Evolutionary conservation across 2,888 invertebrate species (phyloP).

Genomic region (Nycteola revayana): DNA sequence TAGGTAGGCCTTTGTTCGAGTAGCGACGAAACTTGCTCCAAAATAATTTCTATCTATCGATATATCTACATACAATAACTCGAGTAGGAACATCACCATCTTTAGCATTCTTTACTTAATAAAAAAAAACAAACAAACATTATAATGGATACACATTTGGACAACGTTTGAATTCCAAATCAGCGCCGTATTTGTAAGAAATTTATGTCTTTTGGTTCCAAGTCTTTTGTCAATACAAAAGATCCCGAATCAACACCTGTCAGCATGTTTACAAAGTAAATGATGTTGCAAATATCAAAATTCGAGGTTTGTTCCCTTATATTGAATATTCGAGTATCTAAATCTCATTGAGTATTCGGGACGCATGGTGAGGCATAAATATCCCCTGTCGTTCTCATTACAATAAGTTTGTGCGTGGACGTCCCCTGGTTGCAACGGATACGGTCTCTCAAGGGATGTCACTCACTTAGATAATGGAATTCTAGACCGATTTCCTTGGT

Average conservation of each 20-base stretch:
- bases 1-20: too few species aligned
- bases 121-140: slow-evolving; percentile 1
- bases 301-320: slow-evolving; percentile 28
- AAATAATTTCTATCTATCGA: too few species aligned
- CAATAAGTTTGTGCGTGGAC: slow-evolving; percentile 69
- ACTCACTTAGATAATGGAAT: slow-evolving; percentile 72
- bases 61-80: too few species aligned
- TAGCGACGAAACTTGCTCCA: too few species aligned
- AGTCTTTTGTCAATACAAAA: slow-evolving; percentile 52
- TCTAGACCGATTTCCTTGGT: slow-evolving; percentile 52
- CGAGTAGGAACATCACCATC: too few species aligned
- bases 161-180: slow-evolving; percentile 15
- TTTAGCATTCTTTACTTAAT: background rate
- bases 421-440: slow-evolving; percentile 64
- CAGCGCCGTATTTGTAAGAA: slow-evolving; percentile 38
- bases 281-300: slow-evolving; percentile 48
- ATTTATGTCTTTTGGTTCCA: slow-evolving; percentile 3
- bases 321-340: slow-evolving; percentile 38
- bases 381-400: slow-evolving; percentile 77
- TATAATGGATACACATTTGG: slow-evolving; percentile 4
- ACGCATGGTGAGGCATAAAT: slow-evolving; percentile 74
- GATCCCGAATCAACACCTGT: slow-evolving; percentile 60
- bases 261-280: slow-evolving; percentile 58
- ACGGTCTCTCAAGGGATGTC: slow-evolving; percentile 64
- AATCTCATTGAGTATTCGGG: slow-evolving; percentile 71